Conservation (phyloP, 2,888 invertebrate genomes). For the Microctonus hyperodae region DNA sequence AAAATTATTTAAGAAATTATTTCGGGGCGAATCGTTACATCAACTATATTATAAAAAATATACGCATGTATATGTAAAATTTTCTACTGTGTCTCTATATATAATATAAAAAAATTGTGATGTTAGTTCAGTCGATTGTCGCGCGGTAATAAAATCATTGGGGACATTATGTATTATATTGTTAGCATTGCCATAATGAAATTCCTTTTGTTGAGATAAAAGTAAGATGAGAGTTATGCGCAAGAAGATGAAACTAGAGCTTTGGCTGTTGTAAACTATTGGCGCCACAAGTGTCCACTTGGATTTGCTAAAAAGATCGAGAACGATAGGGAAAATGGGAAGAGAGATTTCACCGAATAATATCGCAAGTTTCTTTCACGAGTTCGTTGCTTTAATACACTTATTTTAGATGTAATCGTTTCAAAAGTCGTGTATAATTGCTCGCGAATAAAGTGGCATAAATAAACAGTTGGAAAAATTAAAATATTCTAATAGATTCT, state of each 20-base stretch:
- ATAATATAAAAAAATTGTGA: background rate
- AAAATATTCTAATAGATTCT: background rate
- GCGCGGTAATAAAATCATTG: constrained; percentile 1
- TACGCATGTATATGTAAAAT: too few relatives aligned
- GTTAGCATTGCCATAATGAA: background rate
- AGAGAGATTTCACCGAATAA: constrained; percentile 32
- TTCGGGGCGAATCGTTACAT: background rate
- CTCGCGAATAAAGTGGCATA: background rate
- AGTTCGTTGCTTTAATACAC: background rate
- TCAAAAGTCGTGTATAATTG: background rate
- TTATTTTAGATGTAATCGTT: background rate
- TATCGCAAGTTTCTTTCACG: constrained; percentile 28
- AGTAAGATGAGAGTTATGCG: constrained; percentile 6
- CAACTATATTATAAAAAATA: too few relatives aligned
- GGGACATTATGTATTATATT: constrained; percentile 3
- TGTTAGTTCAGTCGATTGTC: background rate
- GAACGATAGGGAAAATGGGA: too few relatives aligned
- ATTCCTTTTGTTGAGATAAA: background rate
- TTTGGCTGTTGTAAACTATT: constrained; percentile 35
- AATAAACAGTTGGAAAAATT: background rate
- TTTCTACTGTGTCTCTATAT: too few relatives aligned
- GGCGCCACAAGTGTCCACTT: constrained; percentile 42
- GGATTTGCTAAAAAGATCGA: background rate
- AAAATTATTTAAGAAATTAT: too few relatives aligned
- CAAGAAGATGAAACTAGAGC: constrained; percentile 9